phyloP scores from a whole-genome alignment of 2,888 invertebrate genomes.

The Tipula confusa region DNA sequence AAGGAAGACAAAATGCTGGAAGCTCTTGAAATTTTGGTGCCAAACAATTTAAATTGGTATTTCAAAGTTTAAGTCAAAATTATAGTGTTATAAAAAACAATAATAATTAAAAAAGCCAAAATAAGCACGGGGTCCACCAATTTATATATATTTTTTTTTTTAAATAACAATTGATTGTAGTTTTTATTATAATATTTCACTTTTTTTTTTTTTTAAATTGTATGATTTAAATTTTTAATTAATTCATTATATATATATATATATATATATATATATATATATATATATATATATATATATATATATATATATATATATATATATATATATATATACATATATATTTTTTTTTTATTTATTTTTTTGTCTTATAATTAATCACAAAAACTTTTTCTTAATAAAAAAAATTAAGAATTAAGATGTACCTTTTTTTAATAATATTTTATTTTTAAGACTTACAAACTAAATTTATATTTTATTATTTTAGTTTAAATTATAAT shows the following conservation, averaged over 20 bases:
- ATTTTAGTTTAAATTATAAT: slow-evolving; percentile 7
- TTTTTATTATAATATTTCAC: not conserved
- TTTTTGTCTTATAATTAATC: slow-evolving; percentile 20
- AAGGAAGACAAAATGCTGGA: not conserved
- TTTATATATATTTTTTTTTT: not conserved
- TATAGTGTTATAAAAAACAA: not conserved
- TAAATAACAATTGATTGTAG: not conserved
- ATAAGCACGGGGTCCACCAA: not conserved
- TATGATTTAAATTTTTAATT: no score
- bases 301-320: not conserved
- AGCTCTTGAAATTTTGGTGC: not conserved
- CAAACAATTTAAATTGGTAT: not conserved
- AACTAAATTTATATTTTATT: not conserved
- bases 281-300: not conserved
- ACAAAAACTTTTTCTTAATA: slow-evolving; percentile 16
- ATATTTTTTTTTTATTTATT: no score
- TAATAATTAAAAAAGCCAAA: not conserved
- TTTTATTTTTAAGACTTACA: not conserved
- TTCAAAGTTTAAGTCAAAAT: not conserved
- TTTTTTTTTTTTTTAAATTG: not conserved
- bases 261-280: not conserved
- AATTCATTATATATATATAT: not conserved
- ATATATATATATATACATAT: not conserved
- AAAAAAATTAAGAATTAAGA: slow-evolving; percentile 15
- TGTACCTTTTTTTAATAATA: not conserved